Conservation (phyloP, 2,113 vertebrate species). For the Alexandromys fortis region DNA sequence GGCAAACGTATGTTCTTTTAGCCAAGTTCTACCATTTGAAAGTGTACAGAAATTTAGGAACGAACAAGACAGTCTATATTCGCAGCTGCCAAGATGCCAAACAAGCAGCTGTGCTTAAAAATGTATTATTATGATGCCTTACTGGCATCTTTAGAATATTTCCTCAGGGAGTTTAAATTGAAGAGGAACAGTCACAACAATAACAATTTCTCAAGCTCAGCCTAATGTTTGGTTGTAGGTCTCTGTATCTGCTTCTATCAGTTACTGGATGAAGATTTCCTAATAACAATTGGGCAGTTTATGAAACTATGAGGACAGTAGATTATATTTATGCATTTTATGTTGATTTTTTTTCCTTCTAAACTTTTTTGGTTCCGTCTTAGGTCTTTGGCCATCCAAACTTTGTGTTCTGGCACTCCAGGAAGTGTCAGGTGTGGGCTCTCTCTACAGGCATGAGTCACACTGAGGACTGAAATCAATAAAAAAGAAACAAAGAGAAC, state of each 20-base stretch:
- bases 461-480: neutral
- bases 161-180: constrained; percentile 54
- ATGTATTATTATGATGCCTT: constrained; percentile 14
- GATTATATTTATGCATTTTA: neutral
- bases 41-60: neutral
- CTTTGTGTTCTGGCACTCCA: neutral
- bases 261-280: neutral
- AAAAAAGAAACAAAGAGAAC: neutral
- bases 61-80: neutral
- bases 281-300: neutral
- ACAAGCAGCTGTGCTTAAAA: neutral
- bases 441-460: neutral
- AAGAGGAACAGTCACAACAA: neutral
- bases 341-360: fast-evolving
- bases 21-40: neutral
- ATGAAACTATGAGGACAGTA: neutral
- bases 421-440: neutral
- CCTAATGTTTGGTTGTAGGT: neutral
- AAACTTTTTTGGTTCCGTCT: neutral
- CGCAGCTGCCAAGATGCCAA: neutral
- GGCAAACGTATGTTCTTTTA: neutral
- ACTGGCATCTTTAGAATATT: neutral
- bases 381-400: neutral
- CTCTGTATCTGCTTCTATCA: neutral
- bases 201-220: neutral